Base-by-base conservation (phyloP, 37 sponge, comb jelly and placozoan species). In the Dysidea cf. avara region DNA sequence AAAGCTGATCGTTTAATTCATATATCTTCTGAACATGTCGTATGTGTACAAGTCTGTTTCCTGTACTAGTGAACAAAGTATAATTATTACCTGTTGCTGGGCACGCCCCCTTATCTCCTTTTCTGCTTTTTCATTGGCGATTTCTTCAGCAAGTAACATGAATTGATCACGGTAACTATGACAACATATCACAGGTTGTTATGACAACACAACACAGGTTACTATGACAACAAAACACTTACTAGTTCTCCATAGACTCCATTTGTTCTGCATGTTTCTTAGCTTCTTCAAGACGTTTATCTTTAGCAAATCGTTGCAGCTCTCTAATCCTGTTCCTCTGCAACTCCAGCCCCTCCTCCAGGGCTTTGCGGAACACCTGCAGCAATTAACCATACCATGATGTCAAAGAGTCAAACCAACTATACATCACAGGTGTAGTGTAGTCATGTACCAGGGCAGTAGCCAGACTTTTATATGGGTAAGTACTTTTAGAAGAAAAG, bases 161-260 rank as follows among this genome's bases (percentile, higher is more conserved):
- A 89, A 80, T 65, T 79, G 80, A 53, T 89, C 90, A 43, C 70
- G 60, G 52, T 89, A 89, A 49, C 82, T 81, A 46, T 43, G 9
- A 9, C 46, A 43, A 43, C 46, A 43, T 43, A 5, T 9, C 46
- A 30, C 32, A 26, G n/a, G n/a, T n/a, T n/a, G n/a, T n/a, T n/a
- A n/a, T n/a, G 40, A 20, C 59, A 22, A 47, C 50, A 9, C 12
- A 30, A 55, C 18, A 30, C 32, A 26, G 28, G n/a, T 31, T 28
- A 54, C 29, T 5, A 31, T 14, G n/a, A 55, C 20, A 7, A 35
- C 3, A 33, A 6, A 69, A 53, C 51, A 68, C n/a, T n/a, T 84
- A 84, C 85, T 71, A 83, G 33, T 87, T 87, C 66, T 89, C 90
- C 76, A 89, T 61, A 17, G 85, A 72, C 52, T 89, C 85, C 24